Evolutionary conservation across 1,140 invertebrate species (phyloP).

Genomic region (Berghia stephanieae): DNA sequence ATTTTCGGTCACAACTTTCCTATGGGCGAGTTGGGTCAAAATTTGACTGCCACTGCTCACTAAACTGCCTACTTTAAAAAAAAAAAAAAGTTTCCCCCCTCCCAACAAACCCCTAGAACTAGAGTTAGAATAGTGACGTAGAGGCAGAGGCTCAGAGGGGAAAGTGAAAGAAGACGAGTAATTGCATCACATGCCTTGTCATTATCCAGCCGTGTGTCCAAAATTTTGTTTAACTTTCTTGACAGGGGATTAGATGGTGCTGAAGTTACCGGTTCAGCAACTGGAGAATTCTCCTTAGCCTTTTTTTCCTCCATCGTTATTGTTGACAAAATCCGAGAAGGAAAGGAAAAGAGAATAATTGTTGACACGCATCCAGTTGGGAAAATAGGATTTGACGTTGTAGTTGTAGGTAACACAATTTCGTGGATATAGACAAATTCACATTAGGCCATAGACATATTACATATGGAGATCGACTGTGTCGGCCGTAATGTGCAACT

Average conservation of each 20-base stretch:
- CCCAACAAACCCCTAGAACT: too few species aligned
- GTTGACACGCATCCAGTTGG: background rate
- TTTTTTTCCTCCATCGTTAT: constrained; percentile 27
- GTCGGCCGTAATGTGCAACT: background rate
- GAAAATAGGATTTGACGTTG: background rate
- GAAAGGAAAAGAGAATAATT: too few species aligned
- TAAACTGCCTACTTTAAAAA: too few species aligned
- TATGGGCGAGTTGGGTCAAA: too few species aligned
- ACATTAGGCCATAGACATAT: background rate
- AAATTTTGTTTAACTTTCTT: constrained; percentile 27
- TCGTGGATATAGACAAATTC: background rate
- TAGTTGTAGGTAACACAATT: background rate
- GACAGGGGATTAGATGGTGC: constrained; percentile 22
- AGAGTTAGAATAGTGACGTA: background rate
- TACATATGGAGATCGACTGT: background rate
- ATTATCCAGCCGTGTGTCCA: constrained; percentile 31
- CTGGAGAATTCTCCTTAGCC: too few species aligned
- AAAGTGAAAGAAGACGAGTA: background rate
- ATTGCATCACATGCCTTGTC: constrained; percentile 16
- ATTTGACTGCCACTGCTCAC: too few species aligned
- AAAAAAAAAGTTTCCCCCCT: too few species aligned
- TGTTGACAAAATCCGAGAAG: too few species aligned
- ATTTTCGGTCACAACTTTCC: too few species aligned
- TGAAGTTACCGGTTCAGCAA: background rate
- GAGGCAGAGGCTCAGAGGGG: background rate